These are phyloP conservation scores for Sula dactylatra DNA, from an alignment of 2,113 vertebrate species.

Conservation along the genomic window DNA sequence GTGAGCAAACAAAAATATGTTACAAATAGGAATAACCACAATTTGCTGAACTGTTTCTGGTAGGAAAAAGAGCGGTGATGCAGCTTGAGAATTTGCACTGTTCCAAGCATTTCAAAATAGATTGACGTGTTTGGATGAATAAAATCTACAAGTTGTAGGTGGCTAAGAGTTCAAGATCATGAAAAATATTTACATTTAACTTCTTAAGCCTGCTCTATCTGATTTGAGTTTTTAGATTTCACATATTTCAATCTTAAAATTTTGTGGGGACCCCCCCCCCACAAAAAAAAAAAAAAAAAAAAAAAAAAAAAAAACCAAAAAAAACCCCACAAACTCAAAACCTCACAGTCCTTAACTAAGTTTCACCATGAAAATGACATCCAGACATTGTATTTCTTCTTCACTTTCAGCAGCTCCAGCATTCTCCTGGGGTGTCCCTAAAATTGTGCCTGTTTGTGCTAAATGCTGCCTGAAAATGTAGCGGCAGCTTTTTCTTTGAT, in stretches of 20 bases:
- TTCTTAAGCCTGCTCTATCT: not conserved
- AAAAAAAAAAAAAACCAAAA: not conserved
- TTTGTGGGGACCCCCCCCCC: no score
- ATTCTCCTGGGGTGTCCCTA: not conserved
- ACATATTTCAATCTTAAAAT: not conserved
- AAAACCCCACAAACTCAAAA: no score
- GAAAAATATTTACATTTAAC: not conserved
- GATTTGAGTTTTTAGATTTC: not conserved
- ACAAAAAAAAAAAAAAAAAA: not conserved
- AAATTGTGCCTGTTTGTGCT: not conserved
- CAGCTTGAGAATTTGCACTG: not conserved
- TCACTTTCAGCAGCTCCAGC: not conserved
- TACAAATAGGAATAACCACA: not conserved
- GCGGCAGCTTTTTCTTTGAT: not conserved
- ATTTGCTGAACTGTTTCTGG: not conserved
- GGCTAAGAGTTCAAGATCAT: not conserved
- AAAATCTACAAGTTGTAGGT: not conserved
- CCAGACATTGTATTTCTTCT: not conserved
- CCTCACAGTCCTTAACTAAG: not conserved
- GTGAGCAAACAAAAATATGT: not conserved
- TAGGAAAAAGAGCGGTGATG: not conserved
- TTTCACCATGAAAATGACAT: not conserved
- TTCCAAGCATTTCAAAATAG: not conserved
- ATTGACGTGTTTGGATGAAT: not conserved
- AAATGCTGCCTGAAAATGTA: not conserved